Evolutionary conservation across 2,113 vertebrate genomes (phyloP).

Genomic region (Meles meles): DNA sequence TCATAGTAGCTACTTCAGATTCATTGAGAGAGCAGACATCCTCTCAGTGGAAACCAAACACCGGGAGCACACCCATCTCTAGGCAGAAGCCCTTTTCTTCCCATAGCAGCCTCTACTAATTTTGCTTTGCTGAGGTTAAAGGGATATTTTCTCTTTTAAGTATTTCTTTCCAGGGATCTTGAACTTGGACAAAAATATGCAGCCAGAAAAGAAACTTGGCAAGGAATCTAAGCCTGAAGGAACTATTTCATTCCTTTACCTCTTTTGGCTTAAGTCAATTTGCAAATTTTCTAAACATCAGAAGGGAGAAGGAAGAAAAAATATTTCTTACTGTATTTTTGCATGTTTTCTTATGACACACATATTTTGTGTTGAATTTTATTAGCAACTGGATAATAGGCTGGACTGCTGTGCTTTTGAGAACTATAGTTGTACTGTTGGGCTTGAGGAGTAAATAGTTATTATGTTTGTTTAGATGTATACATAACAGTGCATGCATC

Average conservation of each 20-base stretch:
- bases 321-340: conserved; percentile 10
- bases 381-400: neutral
- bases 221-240: neutral
- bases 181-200: neutral
- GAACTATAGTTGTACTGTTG: neutral
- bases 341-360: neutral
- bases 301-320: conserved; percentile 12
- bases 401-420: neutral
- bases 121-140: conserved; percentile 19
- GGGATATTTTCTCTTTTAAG: conserved; percentile 25
- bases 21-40: neutral
- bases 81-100: neutral
- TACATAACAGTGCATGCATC: neutral
- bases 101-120: neutral
- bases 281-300: conserved; percentile 34
- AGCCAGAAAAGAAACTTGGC: conserved; percentile 50
- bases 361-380: conserved; percentile 1
- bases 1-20: conserved; percentile 51
- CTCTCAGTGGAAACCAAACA: neutral
- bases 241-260: conserved; percentile 33
- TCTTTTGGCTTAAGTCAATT: conserved; percentile 43
- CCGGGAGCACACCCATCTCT: neutral
- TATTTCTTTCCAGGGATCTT: conserved; percentile 41
- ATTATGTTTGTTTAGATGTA: neutral
- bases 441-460: conserved; percentile 5